Base-by-base conservation (phyloP, 2,888 invertebrate species). In the Lamproptera curius region DNA sequence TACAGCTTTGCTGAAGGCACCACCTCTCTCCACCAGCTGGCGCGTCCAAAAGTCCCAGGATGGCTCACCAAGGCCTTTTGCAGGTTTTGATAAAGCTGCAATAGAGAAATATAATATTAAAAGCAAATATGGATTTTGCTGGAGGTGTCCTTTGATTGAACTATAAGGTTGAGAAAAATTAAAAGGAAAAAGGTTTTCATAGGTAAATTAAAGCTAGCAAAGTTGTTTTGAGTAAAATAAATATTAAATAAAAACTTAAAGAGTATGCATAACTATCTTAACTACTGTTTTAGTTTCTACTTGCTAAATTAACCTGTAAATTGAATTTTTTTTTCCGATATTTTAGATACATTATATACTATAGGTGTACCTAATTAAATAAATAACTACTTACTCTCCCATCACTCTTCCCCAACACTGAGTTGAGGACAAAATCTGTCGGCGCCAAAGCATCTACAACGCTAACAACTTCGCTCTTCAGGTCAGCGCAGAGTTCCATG, bases 381-480 rank as follows among this genome's bases (percentile, higher is more conserved):
- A n/a, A n/a, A n/a, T n/a, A n/a, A n/a, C 20, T 46, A 65, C 76
- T 76, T 64, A 94, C 95, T 85, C 92, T 90, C 54, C 97, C 97
- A 85, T 97, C 95, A 17, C 96, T 92, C 65, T 89, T 90, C 42
- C 95, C 97, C 13, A 97, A 89, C 26, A 94, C 93, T 0, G 97
- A 97, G 77, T 96, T 94, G 10, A 97, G 85, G 26, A 96, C 92
- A 71, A 94, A 97, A 81, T 97, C 97, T 0, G 97, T 94, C 1
- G 96, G 96, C 2, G 97, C 94, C 16, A 97, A 87, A 17, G 94
- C 94, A 73, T 98, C 97, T 1, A 93, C 94, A 1, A 97, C 89
- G 1, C 92, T 82, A 0, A 97, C 91, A 0, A 94, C 89, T 31
- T 96, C 94, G 8, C 90, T 88, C 76, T 94, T 94, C n/a, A 97